Base-by-base conservation (phyloP, 2,888 invertebrate genomes). In the Lepidocyrtoides sp. region DNA sequence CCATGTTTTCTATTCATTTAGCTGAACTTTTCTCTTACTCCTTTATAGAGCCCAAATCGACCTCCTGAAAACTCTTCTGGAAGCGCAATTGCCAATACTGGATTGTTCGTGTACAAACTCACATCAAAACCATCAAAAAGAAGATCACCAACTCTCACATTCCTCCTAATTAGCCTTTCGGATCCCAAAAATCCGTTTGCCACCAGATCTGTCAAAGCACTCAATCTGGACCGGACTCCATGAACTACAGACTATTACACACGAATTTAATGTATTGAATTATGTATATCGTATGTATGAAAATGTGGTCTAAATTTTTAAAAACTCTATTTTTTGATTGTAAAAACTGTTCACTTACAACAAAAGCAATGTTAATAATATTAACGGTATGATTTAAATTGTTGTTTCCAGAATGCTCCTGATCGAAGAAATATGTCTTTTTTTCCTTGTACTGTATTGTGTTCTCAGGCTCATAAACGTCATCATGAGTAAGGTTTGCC, bases 1-100 rank as follows among this genome's bases (percentile, higher is more conserved):
- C n/a, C n/a, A n/a, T n/a, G n/a, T n/a, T n/a, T n/a, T n/a, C n/a
- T n/a, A n/a, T n/a, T n/a, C n/a, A n/a, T n/a, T n/a, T n/a, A n/a
- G n/a, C n/a, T n/a, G n/a, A n/a, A n/a, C n/a, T n/a, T n/a, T 10
- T 7, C 2, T 41, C 87, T 77, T 66, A 88, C 88, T 2, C 92
- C 92, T 77, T 81, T 89, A 29, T 89, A 92, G 0, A 92, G 60
- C 8, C 92, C 92, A 83, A 92, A 92, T 10, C 77, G 10, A 3
- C 82, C 85, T 14, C 83, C 87, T 26, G 12, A 12, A 44, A 90
- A 90, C n/a, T 85, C 90, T 10, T 66, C 23, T 17, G 91, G 89
- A 17, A 88, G 83, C 7, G 7, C 2, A 0, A 23, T 2, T 0
- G 48, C 36, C 4, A 91, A 7, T 10, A 77, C n/a, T 12, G 36